Percentiles rank a stretch among this genome's conserved stretches.
Conservation (phyloP, 1,140 invertebrate genomes). For the Belonocnema kinseyi region DNA sequence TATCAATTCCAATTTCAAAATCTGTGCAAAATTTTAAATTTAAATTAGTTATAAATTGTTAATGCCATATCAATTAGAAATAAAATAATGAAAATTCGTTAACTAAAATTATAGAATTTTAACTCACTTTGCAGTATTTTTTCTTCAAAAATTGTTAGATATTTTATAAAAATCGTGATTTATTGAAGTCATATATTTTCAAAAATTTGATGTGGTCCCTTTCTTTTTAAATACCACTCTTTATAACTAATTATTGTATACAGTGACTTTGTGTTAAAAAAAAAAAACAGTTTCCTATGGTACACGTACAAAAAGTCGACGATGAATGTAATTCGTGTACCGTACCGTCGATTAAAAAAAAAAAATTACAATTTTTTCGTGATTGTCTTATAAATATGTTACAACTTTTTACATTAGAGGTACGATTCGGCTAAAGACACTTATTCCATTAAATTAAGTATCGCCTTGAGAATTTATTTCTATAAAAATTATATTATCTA, state of each 20-base stretch:
- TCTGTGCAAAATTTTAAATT: no score
- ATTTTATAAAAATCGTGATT: conserved; percentile 44
- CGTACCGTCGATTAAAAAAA: conserved; percentile 44
- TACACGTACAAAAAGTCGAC: conserved; percentile 63
- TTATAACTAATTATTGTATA: conserved; percentile 64
- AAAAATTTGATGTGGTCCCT: conserved; percentile 34
- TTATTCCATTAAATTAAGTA: conserved; percentile 73
- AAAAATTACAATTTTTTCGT: conserved; percentile 14
- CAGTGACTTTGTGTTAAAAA: conserved; percentile 71
- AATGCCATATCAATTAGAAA: no score
- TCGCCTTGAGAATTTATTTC: conserved; percentile 46
- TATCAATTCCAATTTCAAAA: no score
- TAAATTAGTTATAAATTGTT: no score
- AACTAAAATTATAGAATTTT: no score
- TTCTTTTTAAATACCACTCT: conserved; percentile 66
- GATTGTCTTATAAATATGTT: conserved; percentile 54
- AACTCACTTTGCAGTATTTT: no score
- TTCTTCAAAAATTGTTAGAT: no score
- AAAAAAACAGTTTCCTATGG: conserved; percentile 66
- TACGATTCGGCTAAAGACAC: conserved; percentile 65
- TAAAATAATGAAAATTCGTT: no score
- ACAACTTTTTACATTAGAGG: conserved; percentile 72
- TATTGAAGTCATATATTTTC: conserved; percentile 28
- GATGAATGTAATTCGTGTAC: conserved; percentile 54
- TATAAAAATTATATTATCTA: conserved; percentile 69